These are phyloP conservation scores for Eupristina koningsbergeri DNA, from an alignment of 1,140 invertebrate species.

Conservation along the genomic window DNA sequence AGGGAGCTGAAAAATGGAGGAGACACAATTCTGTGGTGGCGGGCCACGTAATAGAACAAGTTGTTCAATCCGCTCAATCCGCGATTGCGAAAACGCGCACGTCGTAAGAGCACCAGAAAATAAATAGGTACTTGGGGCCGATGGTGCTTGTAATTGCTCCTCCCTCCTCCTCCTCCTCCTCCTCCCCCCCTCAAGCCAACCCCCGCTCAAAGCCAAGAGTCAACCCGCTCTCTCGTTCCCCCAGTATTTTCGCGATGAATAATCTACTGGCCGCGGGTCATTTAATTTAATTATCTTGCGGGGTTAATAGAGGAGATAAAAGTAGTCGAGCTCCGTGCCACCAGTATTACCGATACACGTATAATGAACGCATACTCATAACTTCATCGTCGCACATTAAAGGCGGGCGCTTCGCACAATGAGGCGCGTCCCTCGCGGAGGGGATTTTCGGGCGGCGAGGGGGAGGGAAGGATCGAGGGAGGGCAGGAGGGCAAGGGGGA, in stretches of 20 bases:
- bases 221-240: too few relatives aligned
- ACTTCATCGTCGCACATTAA: not conserved
- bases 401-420: not conserved
- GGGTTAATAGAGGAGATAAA: constrained; percentile 72
- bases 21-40: too few relatives aligned
- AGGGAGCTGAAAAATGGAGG: too few relatives aligned
- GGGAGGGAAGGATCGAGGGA: not conserved
- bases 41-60: too few relatives aligned
- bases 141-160: not conserved
- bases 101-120: constrained; percentile 57
- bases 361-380: constrained; percentile 1
- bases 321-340: constrained; percentile 60
- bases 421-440: not conserved
- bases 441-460: constrained; percentile 20
- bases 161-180: too few relatives aligned
- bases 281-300: constrained; percentile 72
- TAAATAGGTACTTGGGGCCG: constrained; percentile 65
- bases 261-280: constrained; percentile 70
- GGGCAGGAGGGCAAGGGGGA: constrained; percentile 29
- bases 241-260: constrained; percentile 53
- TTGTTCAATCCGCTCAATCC: too few relatives aligned
- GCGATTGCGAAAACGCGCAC: not conserved
- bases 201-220: too few relatives aligned
- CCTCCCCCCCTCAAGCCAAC: too few relatives aligned
- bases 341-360: not conserved